Evolutionary conservation across 1,140 invertebrate species (phyloP).

Genomic region (Drosophila sechellia): DNA sequence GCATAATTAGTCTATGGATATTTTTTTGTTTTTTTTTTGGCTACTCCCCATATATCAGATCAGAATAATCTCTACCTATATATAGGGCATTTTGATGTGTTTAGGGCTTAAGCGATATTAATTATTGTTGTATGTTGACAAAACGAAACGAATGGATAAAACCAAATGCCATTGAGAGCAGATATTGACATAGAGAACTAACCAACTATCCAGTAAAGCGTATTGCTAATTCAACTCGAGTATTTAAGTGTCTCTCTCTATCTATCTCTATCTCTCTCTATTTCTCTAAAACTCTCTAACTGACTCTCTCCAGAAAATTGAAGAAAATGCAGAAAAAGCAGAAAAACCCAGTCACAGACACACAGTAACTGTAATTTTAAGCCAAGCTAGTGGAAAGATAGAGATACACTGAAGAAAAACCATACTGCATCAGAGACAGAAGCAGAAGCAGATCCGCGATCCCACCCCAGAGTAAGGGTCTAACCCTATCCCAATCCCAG

Average conservation of each 20-base stretch:
- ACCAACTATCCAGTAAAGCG: constrained; percentile 32
- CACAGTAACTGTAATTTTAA: constrained; percentile 24
- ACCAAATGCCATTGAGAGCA: constrained; percentile 13
- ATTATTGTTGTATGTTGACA: constrained; percentile 55
- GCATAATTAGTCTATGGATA: constrained; percentile 28
- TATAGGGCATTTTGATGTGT: constrained; percentile 43
- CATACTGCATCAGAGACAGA: background rate
- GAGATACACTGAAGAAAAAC: constrained; percentile 7
- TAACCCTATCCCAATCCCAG: constrained; percentile 38
- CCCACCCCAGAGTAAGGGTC: constrained; percentile 49
- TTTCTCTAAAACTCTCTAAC: constrained; percentile 19
- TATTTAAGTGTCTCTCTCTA: constrained; percentile 42
- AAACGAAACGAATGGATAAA: background rate
- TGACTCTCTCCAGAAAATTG: background rate
- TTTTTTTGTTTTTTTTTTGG: constrained; percentile 26
- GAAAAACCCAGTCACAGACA: background rate
- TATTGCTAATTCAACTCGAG: constrained; percentile 31
- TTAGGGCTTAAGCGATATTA: constrained; percentile 41
- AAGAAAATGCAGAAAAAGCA: background rate
- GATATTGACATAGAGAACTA: constrained; percentile 38
- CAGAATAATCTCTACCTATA: constrained; percentile 46
- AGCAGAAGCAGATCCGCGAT: constrained; percentile 38
- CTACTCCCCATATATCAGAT: constrained; percentile 37
- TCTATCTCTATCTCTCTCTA: constrained; percentile 12
- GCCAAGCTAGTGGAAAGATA: constrained; percentile 25